These are phyloP conservation scores for Addax nasomaculatus DNA, from an alignment of 2,113 vertebrate genomes.

Conservation along the genomic window DNA sequence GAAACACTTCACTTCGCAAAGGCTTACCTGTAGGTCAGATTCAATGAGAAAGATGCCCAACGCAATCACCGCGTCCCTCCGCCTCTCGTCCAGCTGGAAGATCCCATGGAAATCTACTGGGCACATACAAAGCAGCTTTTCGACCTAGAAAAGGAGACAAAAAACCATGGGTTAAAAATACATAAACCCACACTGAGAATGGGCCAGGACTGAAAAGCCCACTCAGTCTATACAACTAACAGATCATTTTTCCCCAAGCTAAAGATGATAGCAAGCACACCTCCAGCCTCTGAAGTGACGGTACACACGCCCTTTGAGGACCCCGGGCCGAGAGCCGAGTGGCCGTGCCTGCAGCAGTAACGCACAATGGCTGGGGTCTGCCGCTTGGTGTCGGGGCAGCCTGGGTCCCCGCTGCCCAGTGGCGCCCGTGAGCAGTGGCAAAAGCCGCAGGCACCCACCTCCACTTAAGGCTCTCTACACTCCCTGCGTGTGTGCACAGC, in stretches of 20 bases:
- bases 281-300: neutral
- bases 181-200: neutral
- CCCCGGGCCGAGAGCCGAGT: neutral
- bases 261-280: neutral
- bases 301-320: neutral
- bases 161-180: neutral
- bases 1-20: constrained; percentile 5
- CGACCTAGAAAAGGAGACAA: constrained; percentile 82
- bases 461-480: neutral
- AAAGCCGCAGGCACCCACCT: neutral
- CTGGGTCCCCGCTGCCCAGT: neutral
- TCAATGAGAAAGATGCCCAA: constrained; percentile 95
- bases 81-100: constrained; percentile 93
- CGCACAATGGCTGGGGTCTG: neutral
- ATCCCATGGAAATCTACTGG: constrained; percentile 93
- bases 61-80: constrained; percentile 95
- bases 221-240: neutral
- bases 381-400: neutral
- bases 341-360: neutral
- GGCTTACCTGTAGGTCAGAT: constrained; percentile 91
- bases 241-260: neutral
- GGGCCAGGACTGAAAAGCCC: neutral
- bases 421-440: neutral
- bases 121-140: constrained; percentile 97
- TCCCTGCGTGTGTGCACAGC: neutral